Base-by-base conservation (phyloP, 2,113 vertebrate species). In the Lepisosteus osseus region DNA sequence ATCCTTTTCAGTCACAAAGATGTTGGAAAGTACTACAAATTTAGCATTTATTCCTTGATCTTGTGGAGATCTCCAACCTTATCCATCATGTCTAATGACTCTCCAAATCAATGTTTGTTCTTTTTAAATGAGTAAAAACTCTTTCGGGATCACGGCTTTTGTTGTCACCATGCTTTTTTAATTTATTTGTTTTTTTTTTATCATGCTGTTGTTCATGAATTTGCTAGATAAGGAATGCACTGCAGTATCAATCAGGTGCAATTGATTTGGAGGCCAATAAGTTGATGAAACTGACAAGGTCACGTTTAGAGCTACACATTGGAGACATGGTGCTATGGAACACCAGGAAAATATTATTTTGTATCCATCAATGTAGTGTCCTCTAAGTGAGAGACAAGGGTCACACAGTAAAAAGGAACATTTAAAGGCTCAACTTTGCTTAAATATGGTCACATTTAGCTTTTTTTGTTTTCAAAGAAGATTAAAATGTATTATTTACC, bases 251-350 rank as follows among this genome's bases (percentile, higher is more conserved):
- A 74, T 76, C 82, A 79, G 69, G 41, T 65, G 6, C n/a, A 56
- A 79, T 80, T 77, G 82, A 80, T 81, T 67, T 67, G 41, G 42
- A 44, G 54, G 69, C 74, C 67, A 69, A 75, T 79, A 69, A 67
- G 54, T 70, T 74, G 74, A 66, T 76, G 41, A 66, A 65, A 70
- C 69, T 61, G 56, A 41, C 70, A 41, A 51, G 61, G 42, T 72
- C 54, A 61, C 7, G 47, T 61, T 67, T 65, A 12, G 40, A 5
- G 9, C 47, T 51, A 51, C 47, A 51, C 9, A 1, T 6, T 51
- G 2, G 47, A 51, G 47, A 51, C 9, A 29, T 29, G 29, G 29
- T 29, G 29, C 29, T 29, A 29, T 29, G 29, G 29, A 29, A 29
- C 29, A 29, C 29, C 29, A 29, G 29, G 29, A 29, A 29, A 29